Evolutionary conservation across 2,888 invertebrate species (phyloP), one percentile per base, ranked within the genome.

Genomic region (Caenorhabditis drosophilae): DNA sequence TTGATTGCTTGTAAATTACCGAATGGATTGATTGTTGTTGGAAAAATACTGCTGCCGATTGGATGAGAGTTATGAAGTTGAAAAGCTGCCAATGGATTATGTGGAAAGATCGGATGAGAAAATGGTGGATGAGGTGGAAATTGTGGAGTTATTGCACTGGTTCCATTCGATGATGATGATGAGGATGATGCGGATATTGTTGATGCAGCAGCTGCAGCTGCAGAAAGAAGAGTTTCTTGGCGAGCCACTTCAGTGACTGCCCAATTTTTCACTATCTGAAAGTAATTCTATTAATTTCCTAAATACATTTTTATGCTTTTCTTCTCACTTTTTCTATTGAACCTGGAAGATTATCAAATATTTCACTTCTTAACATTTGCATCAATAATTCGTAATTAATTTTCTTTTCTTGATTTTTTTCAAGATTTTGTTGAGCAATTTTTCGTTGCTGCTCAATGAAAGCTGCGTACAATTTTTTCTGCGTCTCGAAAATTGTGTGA

Each of bases 391-490:
- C 92, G 41, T 67, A 45, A 36, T 74, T 69, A 0, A 58, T 26
- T 16, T 62, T 57, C 44, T 25, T 41, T 15, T 26, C 9, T 4
- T 51, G 35, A 36, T 7, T 20, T 3, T 6, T 9, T 9, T 12
- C 12, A 6, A 9, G 31, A 6, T 22, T 12, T 23, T 22, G 15
- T 23, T 22, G 15, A 2, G 23, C 22, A 7, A 27, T 16, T 22
- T 87, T 88, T 68, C 87, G 86, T 80, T 88, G 89, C 80, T 88
- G 89, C 72, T 87, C 87, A 50, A 85, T 85, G 79, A 93, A 86
- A 85, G 92, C 91, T 84, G 90, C 89, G 85, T 93, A 93, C 84
- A 92, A 90, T 83, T 92, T 91, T 86, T 92, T 92, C 90, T 93
- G 92, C 84, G 90, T 90, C 12, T 91, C 92, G 16, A 57, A 41